Percentiles rank a stretch among this genome's conserved stretches.
phyloP scores from a whole-genome alignment of 2,888 invertebrate genomes.

The Dinocampus coccinellae region DNA sequence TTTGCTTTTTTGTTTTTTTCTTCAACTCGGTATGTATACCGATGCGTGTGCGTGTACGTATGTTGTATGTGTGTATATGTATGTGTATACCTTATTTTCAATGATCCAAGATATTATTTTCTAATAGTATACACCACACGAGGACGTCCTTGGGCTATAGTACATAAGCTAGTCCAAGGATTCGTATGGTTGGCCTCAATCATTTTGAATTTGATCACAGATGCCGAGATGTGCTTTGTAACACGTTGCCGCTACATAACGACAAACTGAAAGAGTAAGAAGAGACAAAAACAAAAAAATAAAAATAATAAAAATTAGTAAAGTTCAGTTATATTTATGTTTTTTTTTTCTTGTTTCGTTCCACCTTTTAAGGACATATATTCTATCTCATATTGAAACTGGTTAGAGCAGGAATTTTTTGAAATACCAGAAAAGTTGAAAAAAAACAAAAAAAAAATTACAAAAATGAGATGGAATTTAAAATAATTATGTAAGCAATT shows the following conservation, averaged over 20 bases:
- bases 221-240: constrained; percentile 32
- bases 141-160: constrained; percentile 45
- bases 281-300: not conserved
- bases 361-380: too few relatives aligned
- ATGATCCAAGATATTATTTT: not conserved
- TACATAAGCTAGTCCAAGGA: constrained; percentile 61
- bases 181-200: constrained; percentile 46
- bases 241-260: not conserved
- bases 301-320: too few relatives aligned
- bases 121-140: not conserved
- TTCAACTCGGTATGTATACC: not conserved
- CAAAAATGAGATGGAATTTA: too few relatives aligned
- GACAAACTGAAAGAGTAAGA: not conserved
- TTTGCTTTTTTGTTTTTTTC: not conserved
- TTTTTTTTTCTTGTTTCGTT: too few relatives aligned
- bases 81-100: constrained; percentile 21
- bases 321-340: too few relatives aligned
- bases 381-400: too few relatives aligned
- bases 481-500: too few relatives aligned
- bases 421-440: too few relatives aligned
- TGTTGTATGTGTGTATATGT: too few relatives aligned
- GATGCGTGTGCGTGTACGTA: too few relatives aligned
- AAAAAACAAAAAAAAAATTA: too few relatives aligned
- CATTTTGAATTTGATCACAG: constrained; percentile 57
- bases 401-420: too few relatives aligned